Conservation (phyloP, 2,113 vertebrate genomes). For the Platysternon megacephalum region DNA sequence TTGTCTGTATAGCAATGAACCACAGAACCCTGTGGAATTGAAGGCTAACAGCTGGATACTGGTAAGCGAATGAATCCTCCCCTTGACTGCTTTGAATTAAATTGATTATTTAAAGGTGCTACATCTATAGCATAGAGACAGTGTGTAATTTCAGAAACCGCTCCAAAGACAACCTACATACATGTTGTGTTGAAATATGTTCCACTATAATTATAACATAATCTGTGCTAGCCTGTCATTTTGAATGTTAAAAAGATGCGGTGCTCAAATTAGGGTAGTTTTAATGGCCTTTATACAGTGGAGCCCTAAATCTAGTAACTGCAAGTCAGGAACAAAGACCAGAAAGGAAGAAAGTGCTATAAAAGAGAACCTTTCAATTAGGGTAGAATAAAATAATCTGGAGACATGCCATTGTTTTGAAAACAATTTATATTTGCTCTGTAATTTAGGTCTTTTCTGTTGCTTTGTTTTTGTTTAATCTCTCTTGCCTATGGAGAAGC, state of each 20-base stretch:
- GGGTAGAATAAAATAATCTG: slow-evolving; percentile 22
- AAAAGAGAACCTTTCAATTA: slow-evolving; percentile 31
- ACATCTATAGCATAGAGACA: neutral
- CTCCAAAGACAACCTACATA: slow-evolving; percentile 11
- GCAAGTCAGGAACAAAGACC: neutral
- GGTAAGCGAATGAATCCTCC: slow-evolving; percentile 78
- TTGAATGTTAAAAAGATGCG: slow-evolving; percentile 26
- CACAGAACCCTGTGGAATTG: slow-evolving; percentile 84
- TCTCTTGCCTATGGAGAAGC: slow-evolving; percentile 20
- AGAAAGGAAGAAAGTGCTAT: neutral
- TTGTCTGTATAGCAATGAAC: slow-evolving; percentile 87
- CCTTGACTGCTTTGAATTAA: slow-evolving; percentile 59
- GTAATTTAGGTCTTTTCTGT: neutral
- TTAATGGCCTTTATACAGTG: neutral
- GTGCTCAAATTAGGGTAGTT: slow-evolving; percentile 1
- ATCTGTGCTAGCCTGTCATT: neutral
- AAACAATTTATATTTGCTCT: slow-evolving; percentile 6
- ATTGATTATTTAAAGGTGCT: slow-evolving; percentile 57
- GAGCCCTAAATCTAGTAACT: neutral
- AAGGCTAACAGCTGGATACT: slow-evolving; percentile 91
- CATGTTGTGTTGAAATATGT: neutral
- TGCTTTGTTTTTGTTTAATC: slow-evolving; percentile 41
- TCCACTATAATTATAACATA: slow-evolving; percentile 27
- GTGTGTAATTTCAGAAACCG: slow-evolving; percentile 36
- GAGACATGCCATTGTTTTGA: slow-evolving; percentile 32